Percentiles rank a stretch among this genome's conserved stretches.
Evolutionary conservation across 92 coral and sea anemone genomes (phyloP).

Genomic region (Montipora capitata): DNA sequence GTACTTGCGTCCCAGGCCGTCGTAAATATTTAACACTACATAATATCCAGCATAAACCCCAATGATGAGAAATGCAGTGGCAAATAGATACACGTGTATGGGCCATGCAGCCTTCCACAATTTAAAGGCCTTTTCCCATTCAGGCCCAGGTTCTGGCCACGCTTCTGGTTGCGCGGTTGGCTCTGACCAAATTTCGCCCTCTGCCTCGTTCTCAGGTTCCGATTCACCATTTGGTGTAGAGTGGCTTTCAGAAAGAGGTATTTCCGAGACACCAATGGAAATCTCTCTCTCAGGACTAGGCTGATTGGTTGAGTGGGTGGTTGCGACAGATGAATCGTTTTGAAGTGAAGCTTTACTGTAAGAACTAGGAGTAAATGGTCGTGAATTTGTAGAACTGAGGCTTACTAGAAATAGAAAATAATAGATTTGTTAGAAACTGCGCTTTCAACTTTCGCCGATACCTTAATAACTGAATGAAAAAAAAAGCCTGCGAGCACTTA

Average conservation of each 20-base stretch:
- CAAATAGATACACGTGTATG: constrained; percentile 85
- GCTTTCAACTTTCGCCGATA: neutral
- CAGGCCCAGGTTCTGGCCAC: constrained; percentile 99
- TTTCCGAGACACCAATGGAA: neutral
- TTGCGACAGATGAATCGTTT: constrained; percentile 1
- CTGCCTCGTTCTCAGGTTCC: constrained; percentile 27
- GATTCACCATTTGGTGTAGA: constrained; percentile 44
- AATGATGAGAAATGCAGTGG: constrained; percentile 79
- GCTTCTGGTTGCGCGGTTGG: constrained; percentile 85
- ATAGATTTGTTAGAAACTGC: neutral
- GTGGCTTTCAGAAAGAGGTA: constrained; percentile 21
- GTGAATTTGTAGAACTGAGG: neutral
- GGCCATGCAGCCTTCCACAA: constrained; percentile 93
- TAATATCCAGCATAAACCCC: constrained; percentile 91
- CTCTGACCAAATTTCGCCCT: constrained; percentile 21
- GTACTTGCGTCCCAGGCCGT: constrained; percentile 86
- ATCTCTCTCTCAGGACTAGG: constrained; percentile 28
- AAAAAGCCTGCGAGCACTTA: too few relatives aligned
- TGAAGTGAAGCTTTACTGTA: neutral
- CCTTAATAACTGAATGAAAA: neutral
- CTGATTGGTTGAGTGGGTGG: neutral
- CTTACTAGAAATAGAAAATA: constrained; percentile 8
- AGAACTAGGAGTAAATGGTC: neutral
- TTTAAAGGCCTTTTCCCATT: constrained; percentile 89
- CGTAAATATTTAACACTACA: constrained; percentile 85